These are phyloP conservation scores for Amblyteles armatorius DNA, from an alignment of 2,888 invertebrate species.

Conservation along the genomic window DNA sequence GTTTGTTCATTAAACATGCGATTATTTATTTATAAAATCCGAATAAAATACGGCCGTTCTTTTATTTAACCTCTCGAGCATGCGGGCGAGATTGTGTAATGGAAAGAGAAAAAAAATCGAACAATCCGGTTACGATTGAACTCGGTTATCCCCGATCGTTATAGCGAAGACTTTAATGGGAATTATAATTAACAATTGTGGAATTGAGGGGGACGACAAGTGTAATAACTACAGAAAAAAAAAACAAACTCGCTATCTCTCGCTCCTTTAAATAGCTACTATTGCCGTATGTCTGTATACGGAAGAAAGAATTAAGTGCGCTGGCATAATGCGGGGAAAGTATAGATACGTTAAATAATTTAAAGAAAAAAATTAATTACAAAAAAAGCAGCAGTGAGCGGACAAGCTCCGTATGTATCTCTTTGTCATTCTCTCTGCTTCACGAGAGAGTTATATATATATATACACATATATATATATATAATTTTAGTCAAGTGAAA, in stretches of 20 bases:
- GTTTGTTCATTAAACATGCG: constrained; percentile 28
- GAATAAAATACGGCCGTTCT: neutral
- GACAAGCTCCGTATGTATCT: constrained; percentile 34
- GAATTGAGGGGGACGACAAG: constrained; percentile 29
- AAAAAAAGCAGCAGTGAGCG: constrained; percentile 17
- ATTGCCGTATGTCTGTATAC: constrained; percentile 31
- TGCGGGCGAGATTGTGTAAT: constrained; percentile 5
- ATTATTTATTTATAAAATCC: constrained; percentile 13
- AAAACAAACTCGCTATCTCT: constrained; percentile 58
- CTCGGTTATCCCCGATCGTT: constrained; percentile 1
- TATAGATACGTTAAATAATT: constrained; percentile 28
- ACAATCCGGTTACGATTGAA: neutral
- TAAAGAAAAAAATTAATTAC: constrained; percentile 10
- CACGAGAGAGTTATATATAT: constrained; percentile 10
- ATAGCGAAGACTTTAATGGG: constrained; percentile 8
- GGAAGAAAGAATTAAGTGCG: constrained; percentile 11
- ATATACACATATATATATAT: constrained; percentile 8
- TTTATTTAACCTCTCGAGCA: constrained; percentile 3
- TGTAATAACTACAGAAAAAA: constrained; percentile 20
- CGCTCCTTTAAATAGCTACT: constrained; percentile 54
- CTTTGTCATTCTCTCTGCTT: constrained; percentile 34
- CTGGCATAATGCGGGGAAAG: constrained; percentile 42
- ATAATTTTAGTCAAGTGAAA: constrained; percentile 46
- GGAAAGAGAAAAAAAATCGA: neutral
- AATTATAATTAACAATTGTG: constrained; percentile 2